phyloP scores from a whole-genome alignment of 2,888 invertebrate genomes.

The Aplocera efformata region DNA sequence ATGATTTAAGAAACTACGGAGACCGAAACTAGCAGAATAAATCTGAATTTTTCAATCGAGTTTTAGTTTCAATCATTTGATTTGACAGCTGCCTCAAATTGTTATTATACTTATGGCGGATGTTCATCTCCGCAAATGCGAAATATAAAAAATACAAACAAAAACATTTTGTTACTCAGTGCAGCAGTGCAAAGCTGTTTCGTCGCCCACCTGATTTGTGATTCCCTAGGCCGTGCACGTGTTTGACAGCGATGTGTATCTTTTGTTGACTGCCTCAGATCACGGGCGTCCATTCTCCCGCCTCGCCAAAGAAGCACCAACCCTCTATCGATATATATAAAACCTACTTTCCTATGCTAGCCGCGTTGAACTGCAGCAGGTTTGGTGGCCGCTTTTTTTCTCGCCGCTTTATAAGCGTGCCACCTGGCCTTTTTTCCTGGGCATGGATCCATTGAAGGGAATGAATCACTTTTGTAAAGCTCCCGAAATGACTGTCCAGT shows the following conservation, averaged over 20 bases:
- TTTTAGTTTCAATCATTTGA: too few relatives aligned
- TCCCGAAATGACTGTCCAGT: constrained; percentile 46
- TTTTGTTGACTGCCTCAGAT: constrained; percentile 55
- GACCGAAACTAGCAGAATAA: too few relatives aligned
- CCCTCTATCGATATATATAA: constrained; percentile 39
- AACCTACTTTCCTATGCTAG: constrained; percentile 39
- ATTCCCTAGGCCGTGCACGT: constrained; percentile 65
- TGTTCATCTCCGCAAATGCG: too few relatives aligned
- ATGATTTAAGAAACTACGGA: too few relatives aligned
- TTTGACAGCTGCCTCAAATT: too few relatives aligned
- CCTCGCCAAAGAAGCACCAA: constrained; percentile 47
- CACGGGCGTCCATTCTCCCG: constrained; percentile 45
- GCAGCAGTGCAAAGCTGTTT: constrained; percentile 35
- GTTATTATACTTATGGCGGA: constrained; percentile 2
- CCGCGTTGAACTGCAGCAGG: constrained; percentile 39
- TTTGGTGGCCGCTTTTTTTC: constrained; percentile 60
- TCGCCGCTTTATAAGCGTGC: constrained; percentile 60
- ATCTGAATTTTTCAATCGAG: too few relatives aligned
- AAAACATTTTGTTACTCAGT: constrained; percentile 42
- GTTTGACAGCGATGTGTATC: constrained; percentile 64
- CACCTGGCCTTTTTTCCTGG: constrained; percentile 75
- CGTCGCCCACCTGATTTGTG: constrained; percentile 63
- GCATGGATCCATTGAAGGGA: constrained; percentile 59
- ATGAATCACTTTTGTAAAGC: constrained; percentile 63
- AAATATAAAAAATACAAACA: constrained; percentile 15